Evolutionary conservation across 2,113 vertebrate species (phyloP).

Genomic region (Eptesicus fuscus): DNA sequence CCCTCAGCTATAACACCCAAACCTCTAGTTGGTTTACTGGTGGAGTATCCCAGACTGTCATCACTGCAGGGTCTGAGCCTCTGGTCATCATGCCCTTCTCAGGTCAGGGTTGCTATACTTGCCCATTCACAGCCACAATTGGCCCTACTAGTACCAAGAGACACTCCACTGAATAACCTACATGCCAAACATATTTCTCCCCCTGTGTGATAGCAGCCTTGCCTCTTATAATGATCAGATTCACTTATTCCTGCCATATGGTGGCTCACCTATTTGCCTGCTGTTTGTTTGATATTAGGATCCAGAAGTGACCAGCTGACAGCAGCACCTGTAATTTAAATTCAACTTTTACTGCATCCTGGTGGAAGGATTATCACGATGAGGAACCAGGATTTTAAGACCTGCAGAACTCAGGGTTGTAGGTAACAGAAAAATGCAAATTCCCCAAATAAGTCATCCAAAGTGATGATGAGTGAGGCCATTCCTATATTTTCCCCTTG

Average conservation of each 20-base stretch:
- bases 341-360: background rate
- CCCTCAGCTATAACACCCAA: too few species aligned
- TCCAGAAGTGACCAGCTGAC: background rate
- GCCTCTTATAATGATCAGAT: background rate
- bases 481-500: background rate
- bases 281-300: background rate
- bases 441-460: background rate
- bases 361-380: background rate
- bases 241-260: background rate
- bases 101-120: background rate
- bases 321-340: background rate
- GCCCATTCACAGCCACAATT: background rate
- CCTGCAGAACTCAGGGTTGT: background rate
- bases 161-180: background rate
- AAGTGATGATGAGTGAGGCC: background rate
- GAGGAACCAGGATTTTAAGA: background rate
- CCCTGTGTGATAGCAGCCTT: background rate
- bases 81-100: background rate
- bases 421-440: background rate
- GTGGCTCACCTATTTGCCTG: background rate
- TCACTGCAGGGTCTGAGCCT: background rate
- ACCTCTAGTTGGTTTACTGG: background rate
- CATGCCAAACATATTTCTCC: background rate
- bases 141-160: background rate
- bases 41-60: background rate